These are phyloP conservation scores for Anguilla pacifica DNA, from an alignment of 2,797 vertebrate species.

Conservation along the genomic window DNA sequence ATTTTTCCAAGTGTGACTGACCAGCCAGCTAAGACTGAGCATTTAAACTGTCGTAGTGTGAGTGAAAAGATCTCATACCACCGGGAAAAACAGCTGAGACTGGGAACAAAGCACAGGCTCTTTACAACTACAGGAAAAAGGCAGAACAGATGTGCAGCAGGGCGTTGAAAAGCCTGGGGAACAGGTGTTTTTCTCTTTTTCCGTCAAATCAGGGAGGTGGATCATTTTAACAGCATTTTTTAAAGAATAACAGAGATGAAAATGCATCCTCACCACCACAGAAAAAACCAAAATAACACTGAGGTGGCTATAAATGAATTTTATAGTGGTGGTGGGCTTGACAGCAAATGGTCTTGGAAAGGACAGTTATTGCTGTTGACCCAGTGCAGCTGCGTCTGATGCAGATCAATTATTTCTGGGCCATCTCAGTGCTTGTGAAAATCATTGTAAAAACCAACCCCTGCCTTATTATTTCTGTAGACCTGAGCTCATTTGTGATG, in stretches of 20 bases:
- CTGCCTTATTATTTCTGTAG: not conserved
- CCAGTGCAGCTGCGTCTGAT: conserved; percentile 6
- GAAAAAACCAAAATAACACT: not conserved
- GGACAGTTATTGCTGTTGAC: not conserved
- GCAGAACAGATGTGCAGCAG: conserved; percentile 22
- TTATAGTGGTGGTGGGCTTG: not conserved
- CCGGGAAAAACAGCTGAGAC: conserved; percentile 23
- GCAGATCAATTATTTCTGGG: conserved; percentile 29
- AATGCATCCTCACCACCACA: not conserved
- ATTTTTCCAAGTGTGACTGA: conserved; percentile 22
- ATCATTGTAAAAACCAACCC: not conserved
- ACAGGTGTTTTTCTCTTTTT: not conserved
- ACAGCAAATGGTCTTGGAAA: not conserved
- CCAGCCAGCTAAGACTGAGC: conserved; percentile 6
- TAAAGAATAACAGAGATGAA: not conserved
- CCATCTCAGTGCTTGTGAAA: not conserved
- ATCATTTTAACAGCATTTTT: not conserved
- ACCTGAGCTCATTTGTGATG: not conserved
- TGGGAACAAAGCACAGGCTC: conserved; percentile 6
- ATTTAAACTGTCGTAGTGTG: not conserved
- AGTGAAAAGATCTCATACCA: not conserved
- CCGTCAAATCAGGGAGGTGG: not conserved
- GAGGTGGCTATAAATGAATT: not conserved
- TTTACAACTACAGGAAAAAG: conserved; percentile 25
- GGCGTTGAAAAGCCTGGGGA: not conserved